Conservation (phyloP, 1,140 invertebrate genomes). For the Heliconius hermathena region DNA sequence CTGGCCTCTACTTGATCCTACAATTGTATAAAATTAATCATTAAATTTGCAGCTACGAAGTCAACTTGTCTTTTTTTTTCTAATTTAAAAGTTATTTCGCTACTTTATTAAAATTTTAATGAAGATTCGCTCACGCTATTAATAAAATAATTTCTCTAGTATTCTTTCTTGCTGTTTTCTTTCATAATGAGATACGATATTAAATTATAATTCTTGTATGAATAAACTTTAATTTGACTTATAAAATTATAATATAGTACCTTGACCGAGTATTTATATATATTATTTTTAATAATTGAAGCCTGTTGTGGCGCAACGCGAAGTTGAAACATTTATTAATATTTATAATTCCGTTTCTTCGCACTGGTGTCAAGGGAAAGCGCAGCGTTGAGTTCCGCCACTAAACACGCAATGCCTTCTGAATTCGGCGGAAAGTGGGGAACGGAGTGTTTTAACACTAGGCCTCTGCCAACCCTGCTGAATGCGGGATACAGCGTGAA, state of each 20-base stretch:
- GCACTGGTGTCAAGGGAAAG: too few species aligned
- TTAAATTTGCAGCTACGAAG: not conserved
- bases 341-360: too few species aligned
- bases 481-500: too few species aligned
- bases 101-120: slow-evolving; percentile 4
- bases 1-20: not conserved
- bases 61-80: not conserved
- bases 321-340: too few species aligned
- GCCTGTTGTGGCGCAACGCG: not conserved
- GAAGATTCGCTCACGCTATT: not conserved
- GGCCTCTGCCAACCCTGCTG: too few species aligned
- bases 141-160: slow-evolving; percentile 2
- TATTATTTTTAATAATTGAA: not conserved
- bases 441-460: too few species aligned
- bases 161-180: slow-evolving; percentile 6
- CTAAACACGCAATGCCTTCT: too few species aligned
- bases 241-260: not conserved
- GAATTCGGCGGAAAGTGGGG: too few species aligned
- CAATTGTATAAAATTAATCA: not conserved
- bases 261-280: not conserved
- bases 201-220: not conserved
- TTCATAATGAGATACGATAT: not conserved
- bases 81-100: not conserved
- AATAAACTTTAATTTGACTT: not conserved
- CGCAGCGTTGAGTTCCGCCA: too few species aligned